A percentile compares a stretch with the other conserved stretches of the same genome.
phyloP scores from a whole-genome alignment of 2,888 invertebrate species.

The Homarus gammarus region DNA sequence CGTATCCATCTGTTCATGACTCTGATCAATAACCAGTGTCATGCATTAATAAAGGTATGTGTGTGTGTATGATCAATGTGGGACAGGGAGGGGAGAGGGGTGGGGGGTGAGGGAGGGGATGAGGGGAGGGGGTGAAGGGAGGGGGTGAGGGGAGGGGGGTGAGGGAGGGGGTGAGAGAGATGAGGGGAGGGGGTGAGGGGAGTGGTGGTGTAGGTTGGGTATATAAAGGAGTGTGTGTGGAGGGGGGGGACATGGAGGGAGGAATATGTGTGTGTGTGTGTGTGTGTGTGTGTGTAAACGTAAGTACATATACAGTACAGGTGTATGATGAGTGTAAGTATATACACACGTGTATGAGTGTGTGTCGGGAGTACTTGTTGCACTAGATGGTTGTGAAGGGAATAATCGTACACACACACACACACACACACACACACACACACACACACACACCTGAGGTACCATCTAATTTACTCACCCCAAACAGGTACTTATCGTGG shows the following conservation, averaged over 20 bases:
- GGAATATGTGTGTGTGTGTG: not conserved
- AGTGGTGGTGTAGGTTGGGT: not conserved
- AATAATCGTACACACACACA: not conserved
- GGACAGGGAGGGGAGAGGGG: no score
- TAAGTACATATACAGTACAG: not conserved
- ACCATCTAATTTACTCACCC: no score
- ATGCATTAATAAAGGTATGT: no score
- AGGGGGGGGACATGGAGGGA: not conserved
- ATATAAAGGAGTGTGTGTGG: not conserved
- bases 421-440: conserved; percentile 1
- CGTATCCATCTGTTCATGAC: no score
- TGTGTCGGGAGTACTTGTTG: not conserved
- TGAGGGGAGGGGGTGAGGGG: not conserved
- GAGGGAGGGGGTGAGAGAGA: not conserved
- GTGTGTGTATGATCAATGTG: no score
- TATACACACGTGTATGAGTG: not conserved
- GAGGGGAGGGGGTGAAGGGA: not conserved
- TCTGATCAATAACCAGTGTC: no score
- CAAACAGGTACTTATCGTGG: no score
- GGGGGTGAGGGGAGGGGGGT: not conserved
- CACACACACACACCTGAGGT: not conserved
- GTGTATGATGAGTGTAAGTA: not conserved
- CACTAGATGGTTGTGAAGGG: not conserved
- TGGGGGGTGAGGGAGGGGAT: not conserved
- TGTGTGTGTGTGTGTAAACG: conserved; percentile 15